Evolutionary conservation across 92 coral and sea anemone genomes (phyloP), one percentile per base, ranked within the genome.

Genomic region (Phenganax stokvisi): DNA sequence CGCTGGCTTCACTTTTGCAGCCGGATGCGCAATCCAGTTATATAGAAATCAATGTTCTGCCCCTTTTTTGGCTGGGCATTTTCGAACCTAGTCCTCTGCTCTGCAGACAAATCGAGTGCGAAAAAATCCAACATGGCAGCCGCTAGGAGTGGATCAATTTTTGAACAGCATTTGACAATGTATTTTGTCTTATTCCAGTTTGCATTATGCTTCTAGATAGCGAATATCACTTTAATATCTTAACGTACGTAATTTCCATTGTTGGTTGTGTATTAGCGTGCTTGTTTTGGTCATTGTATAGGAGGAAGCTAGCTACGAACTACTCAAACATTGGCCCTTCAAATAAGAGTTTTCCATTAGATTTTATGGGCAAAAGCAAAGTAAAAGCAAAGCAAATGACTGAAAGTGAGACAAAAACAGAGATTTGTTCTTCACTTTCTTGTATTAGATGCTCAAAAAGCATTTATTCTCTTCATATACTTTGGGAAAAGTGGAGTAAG

Each of bases 381-480:
- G 37, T 1, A 68, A 68, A n/a, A 10, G 47, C 54, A 44, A 37
- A 30, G 37, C n/a, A 9, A 28, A 54, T 10, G 47, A 10, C 54
- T 9, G 9, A 12, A 1, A 51, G 16, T 29, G 16, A 29, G 6
- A 53, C 12, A 30, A 44, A 44, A 20, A 54, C 37, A 20, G 73
- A 28, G 13, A 11, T 13, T 12, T 76, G 81, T 52, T 57, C 81
- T 55, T 76, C 81, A 10, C 69, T 76, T 31, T 76, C 81, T 4
- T 76, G 81, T 58, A 64, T 76, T 12, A 51, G 81, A 76, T 76
- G 81, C 30, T 76, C 81, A 30, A 76, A 57, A 13, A 76, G 81
- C 52, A 55, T 76, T 52, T 76, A 57, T 54, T 76, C 81, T 37
- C 54, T 64, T 12, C 69, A 57, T 27, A 57, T 57, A 57, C 81